Base-by-base conservation (phyloP, 92 coral and sea anemone species). In the Porites lobata region DNA sequence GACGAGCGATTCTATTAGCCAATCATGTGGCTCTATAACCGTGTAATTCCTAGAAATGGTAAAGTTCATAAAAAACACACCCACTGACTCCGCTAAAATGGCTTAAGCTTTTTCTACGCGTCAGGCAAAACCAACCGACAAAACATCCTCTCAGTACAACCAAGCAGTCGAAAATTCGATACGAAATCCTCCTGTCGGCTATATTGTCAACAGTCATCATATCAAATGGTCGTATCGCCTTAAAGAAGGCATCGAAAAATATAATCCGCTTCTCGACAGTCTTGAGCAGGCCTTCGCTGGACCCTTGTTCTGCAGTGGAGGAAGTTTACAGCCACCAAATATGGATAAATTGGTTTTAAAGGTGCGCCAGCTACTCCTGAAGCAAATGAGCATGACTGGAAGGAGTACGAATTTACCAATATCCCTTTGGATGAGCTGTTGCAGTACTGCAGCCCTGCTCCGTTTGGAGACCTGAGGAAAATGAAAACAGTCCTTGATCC, bases 221-320 rank as follows among this genome's bases (percentile, higher is more conserved):
- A 68, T 90, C 38, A 72, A 78, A 53, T 51, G 19, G 1, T 0
- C 4, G 24, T 79, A 72, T 43, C 83, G 65, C 43, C 65, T 70
- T 22, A 50, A 67, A 5, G 78, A 85, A 66, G 93, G 80, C 53
- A 67, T 86, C 80, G 57, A 79, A 38, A 69, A 20, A 47, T 91
- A 75, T 17, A 65, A 38, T 12, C 59, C 85, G 17, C 85, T 91
- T 71, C 67, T 79, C 71, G 88, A 81, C 70, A 65, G 82, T 64
- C 87, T 86, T 10, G 93, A 86, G 59, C 62, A 73, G 26, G 87
- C 79, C 10, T 75, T 90, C 1, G 74, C 91, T 58, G 86, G 58
- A 52, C 90, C 93, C 57, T 38, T 86, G 59, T 90, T 90, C 47
- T 86, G 93, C 80, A 86, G 91, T 69, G 91, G 93, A 73, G 93